These are phyloP conservation scores for Peromyscus polionotus DNA, from an alignment of 2,113 vertebrate genomes.

Conservation along the genomic window DNA sequence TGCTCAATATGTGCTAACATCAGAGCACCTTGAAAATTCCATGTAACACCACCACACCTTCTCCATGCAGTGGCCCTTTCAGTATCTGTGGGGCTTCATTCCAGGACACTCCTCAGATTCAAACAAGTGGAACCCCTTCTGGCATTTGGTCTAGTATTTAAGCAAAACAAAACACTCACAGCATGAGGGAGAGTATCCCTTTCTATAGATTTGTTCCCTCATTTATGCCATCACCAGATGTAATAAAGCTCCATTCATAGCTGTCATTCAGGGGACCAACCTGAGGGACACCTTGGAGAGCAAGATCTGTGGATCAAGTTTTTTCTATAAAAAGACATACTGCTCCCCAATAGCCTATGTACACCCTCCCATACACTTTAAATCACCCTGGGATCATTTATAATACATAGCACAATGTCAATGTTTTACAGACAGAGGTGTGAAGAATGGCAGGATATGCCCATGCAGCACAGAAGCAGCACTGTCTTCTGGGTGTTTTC, in stretches of 20 bases:
- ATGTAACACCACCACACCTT: not conserved
- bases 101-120: not conserved
- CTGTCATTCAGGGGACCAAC: not conserved
- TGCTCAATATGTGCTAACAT: not conserved
- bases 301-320: not conserved
- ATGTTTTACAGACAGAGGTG: not conserved
- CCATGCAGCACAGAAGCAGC: not conserved
- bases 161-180: not conserved
- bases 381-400: not conserved
- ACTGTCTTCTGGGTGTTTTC: not conserved
- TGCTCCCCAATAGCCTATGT: not conserved
- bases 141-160: not conserved
- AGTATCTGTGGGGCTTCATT: not conserved
- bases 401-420: not conserved
- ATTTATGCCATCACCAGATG: not conserved
- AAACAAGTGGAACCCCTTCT: fast-evolving
- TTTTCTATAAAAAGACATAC: not conserved
- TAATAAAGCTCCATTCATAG: not conserved
- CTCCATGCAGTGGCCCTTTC: not conserved
- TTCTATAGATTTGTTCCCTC: not conserved
- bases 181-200: not conserved
- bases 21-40: not conserved
- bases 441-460: not conserved
- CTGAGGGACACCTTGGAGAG: not conserved
- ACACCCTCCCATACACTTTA: not conserved